These are phyloP conservation scores for Chamaetylas fuelleborni DNA, from an alignment of 2,113 vertebrate species.

Conservation along the genomic window DNA sequence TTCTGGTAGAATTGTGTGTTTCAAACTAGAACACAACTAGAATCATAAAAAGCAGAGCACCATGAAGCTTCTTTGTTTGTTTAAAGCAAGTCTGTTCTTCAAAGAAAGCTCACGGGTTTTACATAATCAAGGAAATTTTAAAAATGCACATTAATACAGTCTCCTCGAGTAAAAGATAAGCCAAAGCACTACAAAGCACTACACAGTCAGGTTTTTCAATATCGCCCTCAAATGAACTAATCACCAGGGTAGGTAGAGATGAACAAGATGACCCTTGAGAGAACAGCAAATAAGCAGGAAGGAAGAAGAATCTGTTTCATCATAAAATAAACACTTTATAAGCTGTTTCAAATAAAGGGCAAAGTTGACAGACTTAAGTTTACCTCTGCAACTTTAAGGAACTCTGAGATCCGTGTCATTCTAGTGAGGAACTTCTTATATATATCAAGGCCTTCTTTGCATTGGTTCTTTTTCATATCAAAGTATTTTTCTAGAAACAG, in stretches of 20 bases:
- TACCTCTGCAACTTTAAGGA: conserved; percentile 99
- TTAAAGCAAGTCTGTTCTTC: not conserved
- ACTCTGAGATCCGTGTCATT: conserved; percentile 98
- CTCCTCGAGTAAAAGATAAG: not conserved
- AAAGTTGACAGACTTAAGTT: not conserved
- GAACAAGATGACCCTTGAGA: not conserved
- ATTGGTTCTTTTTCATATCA: conserved; percentile 99
- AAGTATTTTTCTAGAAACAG: conserved; percentile 92
- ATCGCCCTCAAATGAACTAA: not conserved
- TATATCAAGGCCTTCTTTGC: conserved; percentile 97
- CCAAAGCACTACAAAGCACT: not conserved
- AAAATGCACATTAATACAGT: not conserved
- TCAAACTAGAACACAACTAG: not conserved
- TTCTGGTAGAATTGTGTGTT: not conserved
- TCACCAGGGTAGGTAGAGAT: not conserved
- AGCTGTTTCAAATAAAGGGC: not conserved
- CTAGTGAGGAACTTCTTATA: conserved; percentile 99
- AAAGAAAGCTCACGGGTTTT: not conserved
- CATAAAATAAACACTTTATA: not conserved
- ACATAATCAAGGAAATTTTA: not conserved
- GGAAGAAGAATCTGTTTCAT: not conserved
- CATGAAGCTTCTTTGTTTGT: not conserved
- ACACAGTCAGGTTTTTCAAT: not conserved
- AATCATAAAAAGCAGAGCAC: not conserved
- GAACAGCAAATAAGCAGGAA: not conserved